These are phyloP conservation scores for Lasioglossum albipes DNA, from an alignment of 1,140 invertebrate genomes.

Conservation along the genomic window DNA sequence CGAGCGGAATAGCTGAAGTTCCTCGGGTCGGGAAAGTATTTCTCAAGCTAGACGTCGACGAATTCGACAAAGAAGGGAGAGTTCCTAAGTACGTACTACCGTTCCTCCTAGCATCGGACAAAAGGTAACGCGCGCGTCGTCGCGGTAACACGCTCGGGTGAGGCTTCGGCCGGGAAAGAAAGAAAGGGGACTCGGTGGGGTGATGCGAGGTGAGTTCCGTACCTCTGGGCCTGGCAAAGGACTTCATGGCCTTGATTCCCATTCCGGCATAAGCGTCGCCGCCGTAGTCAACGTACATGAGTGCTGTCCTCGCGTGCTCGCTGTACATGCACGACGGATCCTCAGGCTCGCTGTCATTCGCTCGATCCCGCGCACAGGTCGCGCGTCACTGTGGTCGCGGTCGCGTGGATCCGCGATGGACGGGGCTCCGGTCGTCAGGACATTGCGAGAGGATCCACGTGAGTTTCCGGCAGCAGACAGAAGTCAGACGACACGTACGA, in stretches of 20 bases:
- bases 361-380: background rate
- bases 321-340: conserved; percentile 66
- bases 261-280: conserved; percentile 77
- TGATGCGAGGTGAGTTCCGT: conserved; percentile 49
- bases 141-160: background rate
- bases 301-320: conserved; percentile 65
- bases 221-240: conserved; percentile 81
- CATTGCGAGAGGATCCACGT: background rate
- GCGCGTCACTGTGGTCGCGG: background rate
- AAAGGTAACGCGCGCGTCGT: background rate
- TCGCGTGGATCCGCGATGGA: background rate
- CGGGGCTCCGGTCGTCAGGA: background rate
- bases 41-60: too few relatives aligned
- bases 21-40: too few relatives aligned
- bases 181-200: background rate
- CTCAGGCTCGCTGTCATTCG: conserved; percentile 54
- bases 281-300: conserved; percentile 79
- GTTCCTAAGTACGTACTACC: background rate
- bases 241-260: conserved; percentile 82
- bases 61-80: too few relatives aligned
- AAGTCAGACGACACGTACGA: too few relatives aligned
- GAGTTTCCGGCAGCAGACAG: background rate
- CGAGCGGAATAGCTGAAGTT: too few relatives aligned
- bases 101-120: background rate
- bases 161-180: background rate